phyloP scores from a whole-genome alignment of 2,113 vertebrate genomes.

The Thamnophis sirtalis region DNA sequence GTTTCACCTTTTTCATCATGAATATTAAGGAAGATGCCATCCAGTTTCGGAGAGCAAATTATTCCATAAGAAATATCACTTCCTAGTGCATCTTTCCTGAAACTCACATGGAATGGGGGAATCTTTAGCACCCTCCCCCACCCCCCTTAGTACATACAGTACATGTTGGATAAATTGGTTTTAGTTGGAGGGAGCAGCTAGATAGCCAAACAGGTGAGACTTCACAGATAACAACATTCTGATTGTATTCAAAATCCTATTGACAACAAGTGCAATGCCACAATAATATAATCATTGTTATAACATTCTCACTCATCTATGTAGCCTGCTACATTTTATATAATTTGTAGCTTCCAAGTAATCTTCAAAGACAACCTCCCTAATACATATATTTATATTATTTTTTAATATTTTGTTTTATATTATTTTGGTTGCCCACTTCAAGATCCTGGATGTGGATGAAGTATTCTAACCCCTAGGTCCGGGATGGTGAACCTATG shows the following conservation, averaged over 20 bases:
- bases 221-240: background rate
- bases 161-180: background rate
- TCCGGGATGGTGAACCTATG: no score
- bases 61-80: background rate
- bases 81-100: background rate
- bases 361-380: background rate
- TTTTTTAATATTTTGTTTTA: background rate
- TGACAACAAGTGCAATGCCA: background rate
- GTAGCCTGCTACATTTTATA: background rate
- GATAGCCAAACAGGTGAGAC: background rate
- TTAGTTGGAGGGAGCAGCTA: background rate
- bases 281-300: background rate
- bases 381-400: background rate
- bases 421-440: background rate
- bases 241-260: background rate
- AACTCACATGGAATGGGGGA: background rate
- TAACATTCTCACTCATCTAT: background rate
- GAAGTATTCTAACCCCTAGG: background rate
- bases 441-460: background rate
- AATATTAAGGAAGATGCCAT: background rate
- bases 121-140: background rate
- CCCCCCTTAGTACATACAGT: background rate
- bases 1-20: background rate
- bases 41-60: background rate
- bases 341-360: background rate